Percentiles rank a stretch among this genome's conserved stretches.
Evolutionary conservation across 2,113 vertebrate species (phyloP).

Genomic region (Mesoclemmys tuberculata): DNA sequence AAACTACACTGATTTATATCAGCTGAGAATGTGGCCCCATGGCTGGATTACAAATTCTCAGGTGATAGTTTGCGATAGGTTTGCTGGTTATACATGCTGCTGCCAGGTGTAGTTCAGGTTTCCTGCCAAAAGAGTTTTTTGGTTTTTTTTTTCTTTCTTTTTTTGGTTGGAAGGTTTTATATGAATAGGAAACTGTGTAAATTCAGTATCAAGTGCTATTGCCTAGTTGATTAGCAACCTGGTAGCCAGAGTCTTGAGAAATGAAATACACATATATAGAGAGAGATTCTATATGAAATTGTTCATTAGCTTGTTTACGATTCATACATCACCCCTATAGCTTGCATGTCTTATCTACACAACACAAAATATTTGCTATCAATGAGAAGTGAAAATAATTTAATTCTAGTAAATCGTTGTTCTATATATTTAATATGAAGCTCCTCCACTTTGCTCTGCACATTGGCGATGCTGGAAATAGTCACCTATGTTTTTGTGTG

Average conservation of each 20-base stretch:
- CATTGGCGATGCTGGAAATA: neutral
- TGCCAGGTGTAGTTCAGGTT: neutral
- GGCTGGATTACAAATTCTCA: neutral
- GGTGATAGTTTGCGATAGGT: neutral
- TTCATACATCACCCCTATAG: neutral
- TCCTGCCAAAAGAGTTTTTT: neutral
- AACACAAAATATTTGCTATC: neutral
- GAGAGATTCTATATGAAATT: neutral
- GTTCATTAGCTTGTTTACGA: neutral
- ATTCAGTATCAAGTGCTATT: neutral
- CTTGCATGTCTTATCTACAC: neutral
- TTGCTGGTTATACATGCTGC: neutral
- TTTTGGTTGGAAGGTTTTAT: neutral
- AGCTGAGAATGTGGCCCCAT: neutral
- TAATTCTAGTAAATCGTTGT: conserved; percentile 14
- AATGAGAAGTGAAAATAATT: neutral
- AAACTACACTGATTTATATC: neutral
- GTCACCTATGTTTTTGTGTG: conserved; percentile 11
- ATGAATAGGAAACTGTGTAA: neutral
- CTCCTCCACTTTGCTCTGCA: neutral
- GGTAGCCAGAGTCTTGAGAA: neutral
- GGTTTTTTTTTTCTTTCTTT: neutral
- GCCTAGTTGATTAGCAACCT: neutral
- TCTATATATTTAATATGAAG: neutral
- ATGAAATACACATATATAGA: neutral